Evolutionary conservation across 1,140 invertebrate species (phyloP).

Genomic region (Drosophila sp.): DNA sequence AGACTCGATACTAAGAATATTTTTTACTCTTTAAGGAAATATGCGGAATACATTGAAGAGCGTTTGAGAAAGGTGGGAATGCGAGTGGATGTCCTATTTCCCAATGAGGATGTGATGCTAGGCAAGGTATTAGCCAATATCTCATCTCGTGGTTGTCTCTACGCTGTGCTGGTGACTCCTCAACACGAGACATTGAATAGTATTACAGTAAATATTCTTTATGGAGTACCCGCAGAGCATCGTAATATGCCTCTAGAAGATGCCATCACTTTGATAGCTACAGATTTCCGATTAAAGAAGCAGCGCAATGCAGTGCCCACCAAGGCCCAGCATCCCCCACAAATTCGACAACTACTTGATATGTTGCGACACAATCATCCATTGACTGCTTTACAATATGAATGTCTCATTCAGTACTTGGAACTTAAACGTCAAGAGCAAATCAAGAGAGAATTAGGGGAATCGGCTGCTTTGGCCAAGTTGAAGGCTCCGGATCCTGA

Average conservation of each 20-base stretch:
- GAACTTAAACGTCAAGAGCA: slow-evolving; percentile 89
- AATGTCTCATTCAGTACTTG: slow-evolving; percentile 91
- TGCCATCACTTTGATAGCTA: slow-evolving; percentile 90
- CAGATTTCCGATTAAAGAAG: slow-evolving; percentile 92
- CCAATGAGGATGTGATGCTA: slow-evolving; percentile 93
- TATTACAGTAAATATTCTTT: slow-evolving; percentile 94
- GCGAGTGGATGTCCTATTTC: slow-evolving; percentile 93
- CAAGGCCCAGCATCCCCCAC: slow-evolving; percentile 85
- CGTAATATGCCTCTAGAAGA: slow-evolving; percentile 97
- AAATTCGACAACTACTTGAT: slow-evolving; percentile 90
- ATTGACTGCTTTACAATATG: slow-evolving; percentile 91
- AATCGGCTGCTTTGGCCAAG: slow-evolving; percentile 79
- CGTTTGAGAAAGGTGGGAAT: slow-evolving; percentile 91
- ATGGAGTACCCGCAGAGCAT: slow-evolving; percentile 94
- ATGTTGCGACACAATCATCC: slow-evolving; percentile 91
- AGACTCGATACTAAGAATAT: background rate
- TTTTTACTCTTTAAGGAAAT: slow-evolving; percentile 85
- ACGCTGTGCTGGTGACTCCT: slow-evolving; percentile 93
- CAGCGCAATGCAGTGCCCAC: slow-evolving; percentile 38
- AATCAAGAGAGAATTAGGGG: slow-evolving; percentile 88
- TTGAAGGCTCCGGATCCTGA: slow-evolving; percentile 84
- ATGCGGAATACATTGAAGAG: slow-evolving; percentile 94
- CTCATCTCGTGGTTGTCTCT: slow-evolving; percentile 91
- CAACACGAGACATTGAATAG: slow-evolving; percentile 93
- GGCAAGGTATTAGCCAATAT: slow-evolving; percentile 94